phyloP scores from a whole-genome alignment of 2,797 vertebrate genomes.

The Parambassis ranga region DNA sequence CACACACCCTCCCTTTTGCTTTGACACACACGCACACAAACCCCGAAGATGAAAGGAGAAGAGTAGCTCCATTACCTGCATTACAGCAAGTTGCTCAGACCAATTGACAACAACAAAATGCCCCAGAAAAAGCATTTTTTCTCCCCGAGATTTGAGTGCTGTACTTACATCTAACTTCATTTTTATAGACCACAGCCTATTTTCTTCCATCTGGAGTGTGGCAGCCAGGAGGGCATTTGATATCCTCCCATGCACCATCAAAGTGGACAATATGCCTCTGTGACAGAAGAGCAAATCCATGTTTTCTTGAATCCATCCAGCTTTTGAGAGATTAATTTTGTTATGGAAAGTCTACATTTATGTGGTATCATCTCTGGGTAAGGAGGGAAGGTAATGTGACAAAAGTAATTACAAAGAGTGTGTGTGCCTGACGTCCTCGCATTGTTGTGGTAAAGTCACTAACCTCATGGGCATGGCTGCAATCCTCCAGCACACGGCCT shows the following conservation, averaged over 20 bases:
- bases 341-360: constrained; percentile 82
- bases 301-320: constrained; percentile 86
- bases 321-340: constrained; percentile 87
- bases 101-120: constrained; percentile 91
- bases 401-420: constrained; percentile 57
- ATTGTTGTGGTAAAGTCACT: constrained; percentile 9
- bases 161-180: constrained; percentile 93
- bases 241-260: constrained; percentile 88
- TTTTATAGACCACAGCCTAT: constrained; percentile 91
- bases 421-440: not conserved
- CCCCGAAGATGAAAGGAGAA: constrained; percentile 94
- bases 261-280: constrained; percentile 92
- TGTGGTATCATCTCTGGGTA: constrained; percentile 54
- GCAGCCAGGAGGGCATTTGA: constrained; percentile 90
- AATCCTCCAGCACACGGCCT: not conserved
- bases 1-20: constrained; percentile 74
- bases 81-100: constrained; percentile 89
- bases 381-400: constrained; percentile 42
- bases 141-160: constrained; percentile 91
- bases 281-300: constrained; percentile 78
- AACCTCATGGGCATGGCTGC: constrained; percentile 8
- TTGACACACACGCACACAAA: constrained; percentile 67
- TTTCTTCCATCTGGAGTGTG: constrained; percentile 90
- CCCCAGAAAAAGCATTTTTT: constrained; percentile 90
- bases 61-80: constrained; percentile 95